Base-by-base conservation (phyloP, 2,888 invertebrate genomes). In the Perdita meconis region DNA sequence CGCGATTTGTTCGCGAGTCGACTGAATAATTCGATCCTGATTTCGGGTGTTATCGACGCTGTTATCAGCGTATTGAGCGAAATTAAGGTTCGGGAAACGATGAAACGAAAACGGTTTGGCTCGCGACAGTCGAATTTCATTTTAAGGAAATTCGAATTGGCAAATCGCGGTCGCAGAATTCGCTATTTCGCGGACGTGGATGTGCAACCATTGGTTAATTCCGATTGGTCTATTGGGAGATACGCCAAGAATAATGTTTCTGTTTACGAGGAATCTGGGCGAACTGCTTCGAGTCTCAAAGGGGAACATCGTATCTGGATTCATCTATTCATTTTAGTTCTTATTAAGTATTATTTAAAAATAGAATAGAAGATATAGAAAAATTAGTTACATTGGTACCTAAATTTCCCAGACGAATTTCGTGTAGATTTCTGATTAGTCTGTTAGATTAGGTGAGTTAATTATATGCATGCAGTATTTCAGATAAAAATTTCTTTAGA, bases 231-330 rank as follows among this genome's bases (percentile, higher is more conserved):
- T 64, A 44, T 61, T 50, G 19, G n/a, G 22, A 78, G 72, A 73
- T 78, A 76, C 57, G 63, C 22, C 42, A 71, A 75, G 81, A 86
- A 71, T 86, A 85, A 87, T 82, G 80, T 65, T 73, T 84, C 81
- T 87, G 86, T 87, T 87, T 87, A 82, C 87, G 71, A 66, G 56
- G 51, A 55, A 19, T 64, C 50, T 30, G 42, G 36, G 10, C 26
- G 34, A n/a, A 30, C 26, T 38, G 10, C 2, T 24, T 44, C 24
- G 10, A 26, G 8, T n/a, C n/a, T n/a, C n/a, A n/a, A 34, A 53
- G 12, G n/a, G 13, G 56, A n/a, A 44, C 12, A 61, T 22, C 40
- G 12, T 38, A 71, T 71, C 50, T 57, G 16, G 16, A 56, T 38
- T 44, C 30, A 6, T 4, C 2, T 50, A 8, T 26, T n/a, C n/a